Base-by-base conservation (phyloP, 2,797 vertebrate species). In the Megaceryle alcyon region DNA sequence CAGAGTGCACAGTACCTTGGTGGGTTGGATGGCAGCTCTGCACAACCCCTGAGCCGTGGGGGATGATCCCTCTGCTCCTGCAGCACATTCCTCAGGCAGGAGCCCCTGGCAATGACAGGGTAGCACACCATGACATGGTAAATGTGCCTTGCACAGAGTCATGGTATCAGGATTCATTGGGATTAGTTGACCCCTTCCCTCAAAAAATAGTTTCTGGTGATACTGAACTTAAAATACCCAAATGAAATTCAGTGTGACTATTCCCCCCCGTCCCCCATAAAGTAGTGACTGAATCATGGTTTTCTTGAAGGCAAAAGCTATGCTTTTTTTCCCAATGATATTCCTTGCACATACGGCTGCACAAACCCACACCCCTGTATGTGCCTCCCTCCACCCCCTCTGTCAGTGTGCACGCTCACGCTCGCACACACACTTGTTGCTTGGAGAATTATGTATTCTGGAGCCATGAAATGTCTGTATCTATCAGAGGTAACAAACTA, bases 231-330 rank as follows among this genome's bases (percentile, higher is more conserved):
- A 81, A 93, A 91, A 72, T 91, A 86, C 49, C 20, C 39, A 86
- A 85, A 91, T 83, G 37, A 91, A 92, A 96, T 90, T 76, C 95
- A 79, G 88, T 10, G 88, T 72, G 73, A 90, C 41, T 63, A 35
- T 35, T 35, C 35, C 35, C 35, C 35, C 35, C 35, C 37, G 4
- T 10, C 15, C 28, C 17, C 53, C 53, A 3, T 43, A 48, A 92
- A 49, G 54, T 51, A 88, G 44, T 73, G 43, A 51, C 80, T 92
- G 93, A 93, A 79, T 90, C 63, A 61, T 54, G 53, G 66, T 76
- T 95, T 86, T 76, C 73, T 28, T 37, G 46, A 60, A 72, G 80
- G 66, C 29, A 84, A 48, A 81, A 64, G 3, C 33, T 8, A 2
- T 49, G 43, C 33, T 57, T 83, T 66, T 87, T 75, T 88, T 31